Conservation (phyloP, 1,140 invertebrate species). For the Caerostris extrusa region DNA sequence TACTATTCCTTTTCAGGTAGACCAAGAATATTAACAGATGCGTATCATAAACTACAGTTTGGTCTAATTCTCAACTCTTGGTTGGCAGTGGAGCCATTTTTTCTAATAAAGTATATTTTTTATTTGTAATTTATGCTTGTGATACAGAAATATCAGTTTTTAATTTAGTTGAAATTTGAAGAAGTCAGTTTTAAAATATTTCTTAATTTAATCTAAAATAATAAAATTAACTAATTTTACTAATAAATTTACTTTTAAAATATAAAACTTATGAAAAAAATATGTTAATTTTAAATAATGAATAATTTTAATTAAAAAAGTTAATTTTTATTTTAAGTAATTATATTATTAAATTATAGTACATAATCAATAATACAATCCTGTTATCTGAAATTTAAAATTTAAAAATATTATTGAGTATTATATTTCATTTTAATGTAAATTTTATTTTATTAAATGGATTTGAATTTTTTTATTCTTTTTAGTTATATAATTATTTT, state of each 20-base stretch:
- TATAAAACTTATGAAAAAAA: no score
- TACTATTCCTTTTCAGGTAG: conserved; percentile 38
- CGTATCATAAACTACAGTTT: conserved; percentile 67
- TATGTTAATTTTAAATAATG: no score
- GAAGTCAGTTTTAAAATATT: no score
- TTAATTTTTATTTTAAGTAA: no score
- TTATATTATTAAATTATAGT: no score
- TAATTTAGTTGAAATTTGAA: no score
- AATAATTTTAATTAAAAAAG: no score
- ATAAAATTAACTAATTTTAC: no score
- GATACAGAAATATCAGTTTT: background rate
- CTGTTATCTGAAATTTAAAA: no score
- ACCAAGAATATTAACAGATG: background rate
- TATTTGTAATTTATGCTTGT: background rate
- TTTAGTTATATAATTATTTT: background rate
- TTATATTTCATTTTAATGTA: background rate
- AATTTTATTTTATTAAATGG: background rate
- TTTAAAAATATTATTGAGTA: background rate
- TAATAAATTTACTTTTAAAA: no score
- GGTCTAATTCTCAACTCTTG: conserved; percentile 78
- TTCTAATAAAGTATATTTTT: conserved; percentile 74
- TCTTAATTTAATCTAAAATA: no score
- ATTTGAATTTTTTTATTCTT: background rate
- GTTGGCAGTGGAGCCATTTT: conserved; percentile 78
- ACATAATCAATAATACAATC: no score